phyloP scores from a whole-genome alignment of 2,113 vertebrate genomes.

The Vulpes vulpes region DNA sequence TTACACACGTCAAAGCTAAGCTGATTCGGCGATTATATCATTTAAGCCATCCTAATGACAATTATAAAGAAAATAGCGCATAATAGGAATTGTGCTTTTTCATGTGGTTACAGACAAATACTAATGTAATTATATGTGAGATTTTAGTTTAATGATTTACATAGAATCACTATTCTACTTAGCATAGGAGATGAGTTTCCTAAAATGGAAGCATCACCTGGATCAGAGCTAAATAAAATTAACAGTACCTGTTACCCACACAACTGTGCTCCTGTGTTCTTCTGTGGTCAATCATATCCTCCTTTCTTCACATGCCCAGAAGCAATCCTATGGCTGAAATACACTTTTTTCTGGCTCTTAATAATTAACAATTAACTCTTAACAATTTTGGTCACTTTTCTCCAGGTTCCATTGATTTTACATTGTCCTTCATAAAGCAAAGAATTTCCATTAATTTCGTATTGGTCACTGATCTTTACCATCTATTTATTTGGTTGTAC shows the following conservation, averaged over 20 bases:
- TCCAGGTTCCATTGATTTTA: neutral
- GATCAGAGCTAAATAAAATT: neutral
- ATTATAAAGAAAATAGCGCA: neutral
- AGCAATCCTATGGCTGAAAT: neutral
- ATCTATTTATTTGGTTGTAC: neutral
- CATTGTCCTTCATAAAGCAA: neutral
- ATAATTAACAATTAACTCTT: neutral
- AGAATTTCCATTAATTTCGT: neutral
- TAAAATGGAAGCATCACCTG: neutral
- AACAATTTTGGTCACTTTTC: neutral
- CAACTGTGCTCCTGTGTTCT: neutral
- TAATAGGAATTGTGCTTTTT: neutral
- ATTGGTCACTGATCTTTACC: neutral
- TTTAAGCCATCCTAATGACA: neutral
- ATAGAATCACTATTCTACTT: neutral
- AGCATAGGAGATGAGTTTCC: neutral
- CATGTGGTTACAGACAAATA: neutral
- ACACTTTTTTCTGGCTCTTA: neutral
- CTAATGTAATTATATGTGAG: neutral
- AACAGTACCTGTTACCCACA: neutral
- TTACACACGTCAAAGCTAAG: neutral
- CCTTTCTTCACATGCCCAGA: neutral
- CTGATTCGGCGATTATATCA: neutral
- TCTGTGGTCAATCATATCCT: neutral
- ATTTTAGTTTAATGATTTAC: constrained; percentile 27